Percentiles rank a stretch among this genome's conserved stretches.
These are phyloP conservation scores for Coregonus ussuriensis DNA, from an alignment of 2,797 vertebrate species.

Conservation along the genomic window DNA sequence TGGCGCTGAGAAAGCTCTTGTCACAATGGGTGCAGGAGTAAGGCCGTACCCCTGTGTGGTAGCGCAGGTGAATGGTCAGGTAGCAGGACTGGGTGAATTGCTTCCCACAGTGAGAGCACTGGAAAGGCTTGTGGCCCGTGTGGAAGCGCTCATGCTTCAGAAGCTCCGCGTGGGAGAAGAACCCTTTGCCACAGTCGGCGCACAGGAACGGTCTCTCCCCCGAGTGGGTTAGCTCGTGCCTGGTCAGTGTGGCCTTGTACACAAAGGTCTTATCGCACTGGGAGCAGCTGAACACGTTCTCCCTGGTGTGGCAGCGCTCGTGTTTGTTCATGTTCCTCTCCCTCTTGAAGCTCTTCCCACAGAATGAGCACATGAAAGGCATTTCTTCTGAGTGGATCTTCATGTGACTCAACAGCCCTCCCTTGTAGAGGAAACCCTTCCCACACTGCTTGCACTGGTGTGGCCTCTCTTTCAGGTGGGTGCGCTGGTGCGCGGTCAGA, in stretches of 20 bases:
- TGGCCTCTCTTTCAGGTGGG: constrained; percentile 66
- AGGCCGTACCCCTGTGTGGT: constrained; percentile 72
- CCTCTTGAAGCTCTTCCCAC: constrained; percentile 74
- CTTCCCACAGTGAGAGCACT: constrained; percentile 71
- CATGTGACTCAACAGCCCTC: constrained; percentile 70
- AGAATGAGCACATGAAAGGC: constrained; percentile 73
- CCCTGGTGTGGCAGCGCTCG: constrained; percentile 69
- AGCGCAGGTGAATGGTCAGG: constrained; percentile 74
- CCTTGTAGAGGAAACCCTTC: constrained; percentile 73
- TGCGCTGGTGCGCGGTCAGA: constrained; percentile 70
- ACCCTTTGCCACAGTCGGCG: constrained; percentile 74
- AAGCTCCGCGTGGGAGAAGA: constrained; percentile 73
- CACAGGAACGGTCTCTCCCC: constrained; percentile 76
- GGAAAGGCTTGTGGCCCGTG: constrained; percentile 76
- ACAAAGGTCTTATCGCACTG: constrained; percentile 74
- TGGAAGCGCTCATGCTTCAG: constrained; percentile 77
- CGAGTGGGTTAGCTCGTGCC: constrained; percentile 74
- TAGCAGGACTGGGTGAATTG: constrained; percentile 78
- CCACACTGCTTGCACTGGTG: constrained; percentile 67
- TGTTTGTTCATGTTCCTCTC: constrained; percentile 73
- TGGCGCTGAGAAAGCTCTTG: constrained; percentile 77
- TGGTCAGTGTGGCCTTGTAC: constrained; percentile 70
- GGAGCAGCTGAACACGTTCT: constrained; percentile 70
- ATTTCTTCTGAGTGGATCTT: constrained; percentile 74
- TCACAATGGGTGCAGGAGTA: constrained; percentile 70